phyloP scores from a whole-genome alignment of 2,113 vertebrate species.

The Otocyon megalotis region DNA sequence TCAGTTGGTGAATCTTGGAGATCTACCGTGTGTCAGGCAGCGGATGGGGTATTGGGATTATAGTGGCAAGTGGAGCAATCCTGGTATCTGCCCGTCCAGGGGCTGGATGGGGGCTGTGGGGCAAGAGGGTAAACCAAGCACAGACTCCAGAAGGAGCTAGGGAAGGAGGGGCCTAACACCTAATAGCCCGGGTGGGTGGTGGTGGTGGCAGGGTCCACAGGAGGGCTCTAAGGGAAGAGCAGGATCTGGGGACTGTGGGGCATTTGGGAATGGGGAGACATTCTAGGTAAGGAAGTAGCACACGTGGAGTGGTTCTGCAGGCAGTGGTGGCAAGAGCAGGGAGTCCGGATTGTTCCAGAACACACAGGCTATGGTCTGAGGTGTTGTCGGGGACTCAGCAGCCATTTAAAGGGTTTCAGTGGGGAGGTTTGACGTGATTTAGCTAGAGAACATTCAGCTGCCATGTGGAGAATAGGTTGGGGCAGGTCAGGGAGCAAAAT shows the following conservation, averaged over 20 bases:
- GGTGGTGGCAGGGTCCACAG: not conserved
- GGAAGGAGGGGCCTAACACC: not conserved
- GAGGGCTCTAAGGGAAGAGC: not conserved
- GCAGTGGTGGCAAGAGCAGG: not conserved
- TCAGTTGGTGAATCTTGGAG: not conserved
- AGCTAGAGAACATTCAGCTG: not conserved
- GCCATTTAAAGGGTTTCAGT: not conserved
- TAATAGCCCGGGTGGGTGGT: rapidly evolving
- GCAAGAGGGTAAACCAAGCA: not conserved
- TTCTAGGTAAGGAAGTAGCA: not conserved
- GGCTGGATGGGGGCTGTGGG: rapidly evolving
- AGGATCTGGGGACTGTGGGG: not conserved
- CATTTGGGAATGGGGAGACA: rapidly evolving
- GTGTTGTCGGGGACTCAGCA: not conserved
- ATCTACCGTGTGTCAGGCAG: not conserved
- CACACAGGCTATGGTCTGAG: rapidly evolving
- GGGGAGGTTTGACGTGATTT: too few species aligned
- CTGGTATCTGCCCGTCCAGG: not conserved
- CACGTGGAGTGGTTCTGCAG: rapidly evolving
- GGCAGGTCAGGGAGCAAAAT: not conserved
- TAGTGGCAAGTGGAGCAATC: rapidly evolving
- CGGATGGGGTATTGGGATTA: not conserved
- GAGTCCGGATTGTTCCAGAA: rapidly evolving
- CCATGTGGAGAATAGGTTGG: not conserved
- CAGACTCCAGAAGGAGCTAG: not conserved